Percentiles rank a stretch among this genome's conserved stretches.
Evolutionary conservation across 1,140 invertebrate genomes (phyloP).

Genomic region (Bombus breviceps): DNA sequence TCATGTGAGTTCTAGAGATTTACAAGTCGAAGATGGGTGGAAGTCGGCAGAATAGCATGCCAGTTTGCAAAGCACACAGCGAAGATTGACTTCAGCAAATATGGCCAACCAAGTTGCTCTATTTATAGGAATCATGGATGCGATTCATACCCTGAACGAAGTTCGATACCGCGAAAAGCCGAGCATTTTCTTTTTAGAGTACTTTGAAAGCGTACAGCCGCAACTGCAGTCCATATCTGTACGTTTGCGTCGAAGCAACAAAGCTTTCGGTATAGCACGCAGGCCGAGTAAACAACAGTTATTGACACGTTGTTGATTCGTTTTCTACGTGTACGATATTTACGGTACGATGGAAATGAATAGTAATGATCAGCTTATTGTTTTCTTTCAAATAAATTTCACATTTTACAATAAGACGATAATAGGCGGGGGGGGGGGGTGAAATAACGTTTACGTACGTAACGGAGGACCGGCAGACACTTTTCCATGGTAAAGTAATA

Average conservation of each 20-base stretch:
- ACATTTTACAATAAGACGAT: neutral
- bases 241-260: neutral
- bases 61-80: neutral
- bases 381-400: neutral
- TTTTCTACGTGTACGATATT: neutral
- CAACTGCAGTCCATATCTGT: neutral
- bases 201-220: too few species aligned
- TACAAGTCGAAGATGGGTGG: neutral
- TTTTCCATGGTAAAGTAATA: neutral
- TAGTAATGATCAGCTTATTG: neutral
- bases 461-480: neutral
- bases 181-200: neutral
- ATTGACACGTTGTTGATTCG: neutral
- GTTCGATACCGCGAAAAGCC: neutral
- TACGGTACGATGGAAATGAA: neutral
- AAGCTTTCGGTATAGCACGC: neutral
- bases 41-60: neutral
- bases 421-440: fast-evolving
- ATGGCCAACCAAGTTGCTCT: neutral
- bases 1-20: neutral
- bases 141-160: too few species aligned
- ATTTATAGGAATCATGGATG: neutral
- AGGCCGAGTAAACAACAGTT: neutral
- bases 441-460: neutral
- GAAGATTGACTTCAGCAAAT: slow-evolving; percentile 14